Percentiles rank a stretch among this genome's conserved stretches.
phyloP scores from a whole-genome alignment of 2,888 invertebrate genomes.

The Cantharis lateralis region DNA sequence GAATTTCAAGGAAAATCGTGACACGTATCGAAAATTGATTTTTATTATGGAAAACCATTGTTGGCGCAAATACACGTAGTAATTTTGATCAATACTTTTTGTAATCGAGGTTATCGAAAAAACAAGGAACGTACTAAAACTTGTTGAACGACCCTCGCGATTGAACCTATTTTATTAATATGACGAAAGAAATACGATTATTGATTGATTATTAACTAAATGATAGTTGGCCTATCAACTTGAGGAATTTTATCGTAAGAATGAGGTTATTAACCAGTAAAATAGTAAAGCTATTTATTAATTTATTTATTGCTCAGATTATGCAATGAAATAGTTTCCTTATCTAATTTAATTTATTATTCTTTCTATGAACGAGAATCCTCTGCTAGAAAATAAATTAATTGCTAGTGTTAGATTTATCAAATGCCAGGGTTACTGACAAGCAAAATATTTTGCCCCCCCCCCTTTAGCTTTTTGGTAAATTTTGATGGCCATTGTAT shows the following conservation, averaged over 20 bases:
- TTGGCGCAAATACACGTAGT: not conserved
- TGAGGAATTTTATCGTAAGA: not conserved
- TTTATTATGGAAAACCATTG: not conserved
- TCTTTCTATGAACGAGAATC: not conserved
- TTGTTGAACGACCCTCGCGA: not conserved
- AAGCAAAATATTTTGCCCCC: no score
- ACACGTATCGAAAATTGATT: not conserved
- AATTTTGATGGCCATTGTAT: no score
- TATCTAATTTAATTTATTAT: not conserved
- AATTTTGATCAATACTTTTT: not conserved
- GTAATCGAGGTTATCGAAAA: not conserved
- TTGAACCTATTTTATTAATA: not conserved
- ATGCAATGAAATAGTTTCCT: not conserved
- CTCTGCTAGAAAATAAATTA: not conserved
- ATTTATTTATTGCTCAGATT: not conserved
- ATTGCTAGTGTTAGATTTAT: no score
- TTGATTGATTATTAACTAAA: not conserved
- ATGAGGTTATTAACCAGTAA: not conserved
- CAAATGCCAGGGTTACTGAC: no score
- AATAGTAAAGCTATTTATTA: not conserved
- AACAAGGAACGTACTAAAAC: not conserved
- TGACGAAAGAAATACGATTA: not conserved
- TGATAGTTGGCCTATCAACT: not conserved
- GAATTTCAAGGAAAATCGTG: conserved; percentile 2
- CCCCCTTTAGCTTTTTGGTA: no score